Evolutionary conservation across 2,797 vertebrate species (phyloP), one percentile per base, ranked within the genome.

Genomic region (Anguilla obscura): DNA sequence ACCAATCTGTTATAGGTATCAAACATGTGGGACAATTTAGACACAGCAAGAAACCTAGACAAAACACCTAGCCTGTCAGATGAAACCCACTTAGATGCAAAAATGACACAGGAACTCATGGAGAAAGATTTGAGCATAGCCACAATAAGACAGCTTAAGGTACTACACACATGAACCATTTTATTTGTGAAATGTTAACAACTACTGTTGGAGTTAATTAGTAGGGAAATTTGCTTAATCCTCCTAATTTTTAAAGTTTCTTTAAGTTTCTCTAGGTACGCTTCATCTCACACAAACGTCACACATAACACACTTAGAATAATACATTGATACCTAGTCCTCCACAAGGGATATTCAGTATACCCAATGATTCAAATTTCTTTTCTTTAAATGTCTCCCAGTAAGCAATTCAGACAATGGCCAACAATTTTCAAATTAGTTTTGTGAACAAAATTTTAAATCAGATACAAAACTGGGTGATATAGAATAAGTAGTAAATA

Each of bases 11-110:
- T 9, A 33, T 74, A 30, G 10, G 69, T 40, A 33, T 36, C 21
- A 40, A 36, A 45, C 74, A 79, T 79, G 36, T 79, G 74, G 74
- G 36, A 18, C 33, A 40, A 79, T 48, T 48, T 50, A 82, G 79
- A 48, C 79, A 82, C 45, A 82, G 5, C 79, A 48, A 82, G 40
- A 50, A 21, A 50, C 79, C 18, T 50, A 82, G 79, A 82, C 79
- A 82, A 79, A 79, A 82, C 45, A 82, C 0, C 36, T 50, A 8
- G 3, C 40, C 40, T 48, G 16, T 48, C 24, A 82, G 74, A 79
- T 33, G 36, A 79, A 45, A 79, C 74, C 74, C 36, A 40, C 74
- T 66, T n/a, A 79, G 16, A 79, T 40, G 21, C 12, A 79, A 14
- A 79, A 40, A 21, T 40, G 14, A 16, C 74, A 40, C 9, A 71